Percentiles rank a stretch among this genome's conserved stretches.
Evolutionary conservation across 2,113 vertebrate species (phyloP).

Genomic region (Odobenus rosmarus): DNA sequence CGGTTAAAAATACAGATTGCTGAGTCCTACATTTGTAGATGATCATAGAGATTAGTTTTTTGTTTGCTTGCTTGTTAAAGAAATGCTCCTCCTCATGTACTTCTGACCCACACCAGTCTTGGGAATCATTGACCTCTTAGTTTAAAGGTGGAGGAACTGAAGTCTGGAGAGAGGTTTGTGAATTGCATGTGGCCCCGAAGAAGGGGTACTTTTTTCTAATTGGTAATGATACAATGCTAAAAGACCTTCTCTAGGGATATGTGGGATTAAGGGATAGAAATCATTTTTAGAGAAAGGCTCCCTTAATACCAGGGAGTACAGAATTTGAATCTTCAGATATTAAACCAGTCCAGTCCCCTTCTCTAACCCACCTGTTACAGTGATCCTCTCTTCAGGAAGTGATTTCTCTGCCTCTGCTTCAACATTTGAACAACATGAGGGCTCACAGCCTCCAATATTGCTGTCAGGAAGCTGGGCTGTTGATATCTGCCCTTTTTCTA

Average conservation of each 20-base stretch:
- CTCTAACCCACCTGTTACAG: not conserved
- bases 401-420: not conserved
- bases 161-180: not conserved
- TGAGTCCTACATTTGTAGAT: not conserved
- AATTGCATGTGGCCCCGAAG: not conserved
- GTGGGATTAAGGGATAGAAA: not conserved
- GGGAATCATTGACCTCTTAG: not conserved
- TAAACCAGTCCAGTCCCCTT: not conserved
- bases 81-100: not conserved
- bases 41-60: not conserved
- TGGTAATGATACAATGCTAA: not conserved
- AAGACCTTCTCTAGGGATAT: not conserved
- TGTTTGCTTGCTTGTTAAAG: not conserved
- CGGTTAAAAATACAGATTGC: not conserved
- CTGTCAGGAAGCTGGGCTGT: not conserved
- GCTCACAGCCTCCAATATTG: not conserved
- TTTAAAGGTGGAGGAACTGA: not conserved
- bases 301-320: not conserved
- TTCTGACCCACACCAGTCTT: not conserved
- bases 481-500: not conserved
- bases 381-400: not conserved
- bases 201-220: not conserved
- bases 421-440: not conserved
- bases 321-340: not conserved
- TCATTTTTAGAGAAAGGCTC: not conserved